phyloP scores from a whole-genome alignment of 2,797 vertebrate species.

The Danionella dracula region DNA sequence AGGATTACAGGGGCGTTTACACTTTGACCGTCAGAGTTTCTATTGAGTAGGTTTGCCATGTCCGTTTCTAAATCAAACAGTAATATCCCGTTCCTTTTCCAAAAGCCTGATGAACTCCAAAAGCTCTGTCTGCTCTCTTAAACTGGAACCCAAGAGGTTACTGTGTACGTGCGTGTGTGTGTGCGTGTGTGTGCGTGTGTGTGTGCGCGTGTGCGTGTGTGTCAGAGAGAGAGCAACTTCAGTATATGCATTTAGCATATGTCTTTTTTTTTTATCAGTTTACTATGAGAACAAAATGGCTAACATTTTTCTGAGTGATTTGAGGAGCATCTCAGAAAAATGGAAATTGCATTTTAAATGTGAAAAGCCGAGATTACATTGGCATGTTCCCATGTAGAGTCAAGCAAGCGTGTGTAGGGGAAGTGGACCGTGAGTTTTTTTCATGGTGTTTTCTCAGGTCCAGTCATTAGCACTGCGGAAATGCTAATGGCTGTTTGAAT shows the following conservation, averaged over 20 bases:
- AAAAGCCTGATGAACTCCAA: conserved; percentile 11
- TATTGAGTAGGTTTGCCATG: conserved; percentile 42
- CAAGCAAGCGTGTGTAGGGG: conserved; percentile 46
- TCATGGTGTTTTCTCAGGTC: conserved; percentile 61
- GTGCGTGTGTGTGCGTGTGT: no score
- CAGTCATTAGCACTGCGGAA: conserved; percentile 67
- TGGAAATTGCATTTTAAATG: no score
- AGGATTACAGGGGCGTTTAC: conserved; percentile 12
- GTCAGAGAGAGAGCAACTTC: conserved; percentile 52
- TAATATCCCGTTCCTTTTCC: conserved; percentile 58
- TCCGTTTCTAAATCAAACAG: conserved; percentile 28
- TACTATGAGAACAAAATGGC: neutral
- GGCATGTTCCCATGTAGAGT: neutral
- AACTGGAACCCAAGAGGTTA: conserved; percentile 55
- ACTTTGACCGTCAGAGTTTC: conserved; percentile 19
- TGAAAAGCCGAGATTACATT: no score
- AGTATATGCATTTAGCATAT: conserved; percentile 14
- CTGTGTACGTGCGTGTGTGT: no score
- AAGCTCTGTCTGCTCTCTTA: conserved; percentile 44
- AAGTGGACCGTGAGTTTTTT: conserved; percentile 55
- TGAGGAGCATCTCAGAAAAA: no score
- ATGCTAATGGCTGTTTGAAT: conserved; percentile 74
- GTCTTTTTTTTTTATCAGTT: neutral
- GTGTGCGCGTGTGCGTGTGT: no score
- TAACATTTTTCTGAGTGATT: no score